Evolutionary conservation across 2,888 invertebrate species (phyloP).

Genomic region (Chloroclysta siterata): DNA sequence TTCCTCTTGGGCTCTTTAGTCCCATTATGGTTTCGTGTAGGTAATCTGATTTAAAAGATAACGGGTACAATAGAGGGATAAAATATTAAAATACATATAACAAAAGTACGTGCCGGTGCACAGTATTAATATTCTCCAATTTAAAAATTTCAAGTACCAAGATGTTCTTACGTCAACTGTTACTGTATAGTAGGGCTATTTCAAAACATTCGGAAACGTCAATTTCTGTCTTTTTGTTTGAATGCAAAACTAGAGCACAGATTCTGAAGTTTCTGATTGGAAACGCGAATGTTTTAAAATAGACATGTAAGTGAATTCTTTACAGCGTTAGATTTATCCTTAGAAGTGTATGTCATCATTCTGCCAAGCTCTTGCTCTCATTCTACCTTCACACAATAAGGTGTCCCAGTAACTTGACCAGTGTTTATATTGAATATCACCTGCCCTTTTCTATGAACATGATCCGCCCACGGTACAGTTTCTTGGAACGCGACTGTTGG

Average conservation of each 20-base stretch:
- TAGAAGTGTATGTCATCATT: conserved; percentile 12
- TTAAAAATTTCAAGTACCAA: too few species aligned
- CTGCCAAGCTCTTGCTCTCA: conserved; percentile 31
- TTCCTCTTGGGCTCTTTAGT: conserved; percentile 16
- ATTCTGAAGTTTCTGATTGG: too few species aligned
- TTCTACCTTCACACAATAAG: conserved; percentile 33
- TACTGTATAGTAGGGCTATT: too few species aligned
- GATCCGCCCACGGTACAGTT: conserved; percentile 46
- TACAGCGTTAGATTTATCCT: not conserved
- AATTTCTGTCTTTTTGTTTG: too few species aligned
- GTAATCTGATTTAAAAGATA: conserved; percentile 31
- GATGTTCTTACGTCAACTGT: too few species aligned
- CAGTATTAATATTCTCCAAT: too few species aligned
- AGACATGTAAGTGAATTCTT: too few species aligned
- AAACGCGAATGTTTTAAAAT: too few species aligned
- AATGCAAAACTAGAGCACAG: too few species aligned
- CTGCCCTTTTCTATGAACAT: conserved; percentile 46
- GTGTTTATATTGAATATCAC: conserved; percentile 44
- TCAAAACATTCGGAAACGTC: too few species aligned
- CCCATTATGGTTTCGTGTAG: conserved; percentile 24
- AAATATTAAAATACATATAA: not conserved
- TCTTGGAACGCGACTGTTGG: conserved; percentile 47
- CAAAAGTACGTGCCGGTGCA: not conserved
- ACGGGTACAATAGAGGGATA: conserved; percentile 1
- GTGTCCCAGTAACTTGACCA: conserved; percentile 43